Base-by-base conservation (phyloP, 2,797 vertebrate species). In the Hippopotamyrus pictus region DNA sequence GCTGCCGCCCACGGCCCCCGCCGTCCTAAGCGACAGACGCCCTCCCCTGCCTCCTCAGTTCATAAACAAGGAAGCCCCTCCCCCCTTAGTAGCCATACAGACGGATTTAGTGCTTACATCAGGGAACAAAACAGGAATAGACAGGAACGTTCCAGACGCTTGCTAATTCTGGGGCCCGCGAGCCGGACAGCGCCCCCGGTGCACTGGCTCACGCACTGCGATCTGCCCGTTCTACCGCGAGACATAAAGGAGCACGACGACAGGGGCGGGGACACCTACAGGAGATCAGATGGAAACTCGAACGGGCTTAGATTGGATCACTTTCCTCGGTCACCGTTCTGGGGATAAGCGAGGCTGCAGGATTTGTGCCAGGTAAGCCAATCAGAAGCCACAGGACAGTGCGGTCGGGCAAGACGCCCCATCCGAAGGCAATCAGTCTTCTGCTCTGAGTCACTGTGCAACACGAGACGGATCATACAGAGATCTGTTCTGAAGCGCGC, bases 1-100 rank as follows among this genome's bases (percentile, higher is more conserved):
- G 14, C 69, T 37, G 33, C 33, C 69, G 33, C 69, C 69, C 69
- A 41, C 12, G 14, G 14, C 69, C 69, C 69, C 69, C 33, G 5
- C 69, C 69, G 14, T 76, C 33, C 69, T 76, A 76, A 76, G 69
- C 69, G 33, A 41, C 69, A 76, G 69, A 76, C 46, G 41, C 25
- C 50, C 50, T 62, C 41, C 29, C 33, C 69, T 76, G 54, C 19
- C 51, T 50, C 14, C 59, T 44, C 46, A n/a, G 76, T 46, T 54
- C 73, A 83, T 88, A 79, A 88, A 79, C 73, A 79, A 51, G 22
- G 73, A 82, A 46, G 76, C 76, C 41, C 73, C 76, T 46, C 76
- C 41, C 76, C 41, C 37, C 76, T 19, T 19, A 82, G 76, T 7
- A 46, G 37, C 76, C 41, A 82, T 46, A 82, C 41, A 22, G 76